Evolutionary conservation across 2,113 vertebrate species (phyloP).

Genomic region (Vulpes vulpes): DNA sequence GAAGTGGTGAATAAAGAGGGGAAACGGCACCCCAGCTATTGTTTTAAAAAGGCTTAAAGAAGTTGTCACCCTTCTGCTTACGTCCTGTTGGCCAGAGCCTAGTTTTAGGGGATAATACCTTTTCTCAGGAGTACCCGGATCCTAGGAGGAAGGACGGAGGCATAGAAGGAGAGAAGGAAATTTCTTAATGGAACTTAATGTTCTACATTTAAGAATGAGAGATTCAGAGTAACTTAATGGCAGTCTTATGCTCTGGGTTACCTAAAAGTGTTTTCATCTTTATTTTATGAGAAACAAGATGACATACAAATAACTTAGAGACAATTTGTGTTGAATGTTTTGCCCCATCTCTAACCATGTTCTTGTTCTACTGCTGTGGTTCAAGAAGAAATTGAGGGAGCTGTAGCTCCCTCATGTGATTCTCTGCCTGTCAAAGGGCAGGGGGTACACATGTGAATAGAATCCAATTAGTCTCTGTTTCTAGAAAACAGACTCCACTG

Average conservation of each 20-base stretch:
- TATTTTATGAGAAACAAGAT: conserved; percentile 22
- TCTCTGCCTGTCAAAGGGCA: neutral
- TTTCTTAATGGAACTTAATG: neutral
- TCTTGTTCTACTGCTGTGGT: neutral
- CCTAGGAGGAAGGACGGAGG: neutral
- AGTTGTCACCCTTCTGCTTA: neutral
- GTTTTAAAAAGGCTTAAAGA: neutral
- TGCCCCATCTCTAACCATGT: neutral
- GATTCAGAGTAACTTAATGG: neutral
- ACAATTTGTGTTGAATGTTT: neutral
- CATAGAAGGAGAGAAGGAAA: neutral
- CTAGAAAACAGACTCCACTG: neutral
- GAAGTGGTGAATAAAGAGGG: neutral
- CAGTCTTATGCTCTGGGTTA: neutral
- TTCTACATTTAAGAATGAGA: neutral
- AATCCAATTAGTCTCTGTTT: neutral
- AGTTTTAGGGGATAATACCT: neutral
- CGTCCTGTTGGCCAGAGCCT: neutral
- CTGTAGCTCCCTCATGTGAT: neutral
- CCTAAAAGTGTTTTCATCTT: neutral
- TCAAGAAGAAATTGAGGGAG: neutral
- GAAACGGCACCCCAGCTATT: neutral
- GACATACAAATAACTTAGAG: neutral
- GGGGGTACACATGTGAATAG: neutral
- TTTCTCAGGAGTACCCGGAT: neutral